These are phyloP conservation scores for Temnothorax nylanderi DNA, from an alignment of 1,140 invertebrate species.

Conservation along the genomic window DNA sequence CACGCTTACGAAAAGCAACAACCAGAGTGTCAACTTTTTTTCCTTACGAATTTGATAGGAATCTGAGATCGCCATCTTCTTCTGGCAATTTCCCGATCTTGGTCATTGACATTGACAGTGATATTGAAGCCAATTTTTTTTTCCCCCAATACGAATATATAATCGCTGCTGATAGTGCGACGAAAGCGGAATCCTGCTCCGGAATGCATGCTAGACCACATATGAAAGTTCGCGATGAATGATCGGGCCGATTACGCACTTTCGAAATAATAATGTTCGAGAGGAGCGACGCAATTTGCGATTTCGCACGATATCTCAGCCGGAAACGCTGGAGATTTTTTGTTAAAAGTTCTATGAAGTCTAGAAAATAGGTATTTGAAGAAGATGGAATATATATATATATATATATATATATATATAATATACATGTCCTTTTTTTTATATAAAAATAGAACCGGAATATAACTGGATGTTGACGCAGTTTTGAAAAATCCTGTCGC, in stretches of 20 bases:
- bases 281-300: background rate
- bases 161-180: slow-evolving; percentile 27
- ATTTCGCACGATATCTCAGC: background rate
- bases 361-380: background rate
- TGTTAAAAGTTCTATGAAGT: background rate
- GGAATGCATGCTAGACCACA: slow-evolving; percentile 19
- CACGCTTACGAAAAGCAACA: background rate
- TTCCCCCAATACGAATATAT: background rate
- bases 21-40: background rate
- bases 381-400: background rate
- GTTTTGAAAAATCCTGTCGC: background rate
- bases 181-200: slow-evolving; percentile 35
- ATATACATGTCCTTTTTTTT: too few species aligned
- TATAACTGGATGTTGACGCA: background rate
- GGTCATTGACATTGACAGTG: background rate
- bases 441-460: background rate
- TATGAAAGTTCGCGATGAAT: slow-evolving; percentile 39
- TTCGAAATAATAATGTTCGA: slow-evolving; percentile 43
- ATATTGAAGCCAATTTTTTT: slow-evolving; percentile 30
- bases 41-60: background rate
- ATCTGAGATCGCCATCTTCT: background rate
- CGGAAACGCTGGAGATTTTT: background rate
- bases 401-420: background rate
- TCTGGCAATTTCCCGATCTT: background rate
- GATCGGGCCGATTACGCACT: slow-evolving; percentile 30